Evolutionary conservation across 2,113 vertebrate genomes (phyloP), one percentile per base, ranked within the genome.

Genomic region (Grallaria varia): DNA sequence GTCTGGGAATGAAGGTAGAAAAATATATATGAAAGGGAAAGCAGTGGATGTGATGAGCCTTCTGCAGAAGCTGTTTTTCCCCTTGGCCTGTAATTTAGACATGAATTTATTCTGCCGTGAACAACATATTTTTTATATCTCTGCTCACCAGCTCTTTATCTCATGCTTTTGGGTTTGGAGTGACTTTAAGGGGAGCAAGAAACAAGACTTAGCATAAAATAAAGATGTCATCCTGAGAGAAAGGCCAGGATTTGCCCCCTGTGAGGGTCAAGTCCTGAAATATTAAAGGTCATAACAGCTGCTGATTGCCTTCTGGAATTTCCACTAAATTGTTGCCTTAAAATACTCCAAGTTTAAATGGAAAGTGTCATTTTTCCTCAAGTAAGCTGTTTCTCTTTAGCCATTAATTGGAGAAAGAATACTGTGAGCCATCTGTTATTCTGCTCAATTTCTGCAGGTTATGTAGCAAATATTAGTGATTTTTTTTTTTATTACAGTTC

Each of bases 81-180:
- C 53, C 66, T 73, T 87, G 80, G 80, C 45, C 84, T 87, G 67
- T 81, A 89, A 87, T 92, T 90, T 88, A 86, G 83, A 80, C 81
- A 69, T 92, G 91, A 95, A 96, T 96, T 96, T 94, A 96, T 96
- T 96, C 94, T 85, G 49, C 79, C 50, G 62, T 44, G 74, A 91
- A 52, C 60, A 91, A 60, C 75, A 3, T 89, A 75, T 68, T 90
- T 73, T 92, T 92, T 93, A 60, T 96, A 92, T 87, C 80, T 95
- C 79, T 90, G 73, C 67, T 88, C 56, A 59, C 75, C 86, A 94
- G 52, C 44, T 89, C 96, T 95, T 93, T 76, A 82, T 87, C 69
- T 92, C 63, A 28, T 78, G 25, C 60, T 75, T 92, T 90, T 81
- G 82, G 69, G 28, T 69, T 81, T 89, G 49, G 76, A 78, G 50